Base-by-base conservation (phyloP, 2,113 vertebrate species). In the Oreochromis spilurus region DNA sequence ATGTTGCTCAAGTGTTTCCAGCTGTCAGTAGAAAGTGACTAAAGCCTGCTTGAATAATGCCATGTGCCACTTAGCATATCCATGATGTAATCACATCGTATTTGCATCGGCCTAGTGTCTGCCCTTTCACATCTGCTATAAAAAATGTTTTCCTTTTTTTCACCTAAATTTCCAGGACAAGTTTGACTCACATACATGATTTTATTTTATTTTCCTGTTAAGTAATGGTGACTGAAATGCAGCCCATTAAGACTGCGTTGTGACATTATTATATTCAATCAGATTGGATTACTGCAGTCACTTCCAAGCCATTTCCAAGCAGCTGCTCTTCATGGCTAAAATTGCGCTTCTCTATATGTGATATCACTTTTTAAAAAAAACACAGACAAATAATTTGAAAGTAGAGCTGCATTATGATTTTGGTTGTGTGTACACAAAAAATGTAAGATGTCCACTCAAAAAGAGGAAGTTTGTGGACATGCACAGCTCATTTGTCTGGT, bases 241-340 rank as follows among this genome's bases (percentile, higher is more conserved):
- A 26, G 9, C 24, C 70, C 16, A 77, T 50, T 77, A 31, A 50
- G 43, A 50, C 6, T 5, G 70, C 43, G 6, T 77, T 29, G 31
- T 31, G 19, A 75, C 2, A 0, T 29, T 72, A 72, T 72, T 72
- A 45, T 72, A 72, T 45, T 45, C 26, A 45, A 72, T 26, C 21
- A 19, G 21, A 72, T 45, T 26, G 0, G 1, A 72, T 72, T 72
- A 1, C 40, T 72, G 16, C 0, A 48, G 9, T 77, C 70, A 31
- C 70, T 31, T 50, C 16, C 11, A 29, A 75, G 24, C 24, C 24
- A 50, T 75, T 75, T 75, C 16, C 21, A 75, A 75, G 16, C 16
- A 29, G 43, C 70, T 75, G 24, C 6, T 48, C 21, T 48, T 72
- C 67, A 48, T 10, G 8, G 24, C 14, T 48, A 75, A 29, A 75